A percentile compares a stretch with the other conserved stretches of the same genome.
Conservation (phyloP, 1,140 invertebrate genomes). For the Brachionus calyciflorus region DNA sequence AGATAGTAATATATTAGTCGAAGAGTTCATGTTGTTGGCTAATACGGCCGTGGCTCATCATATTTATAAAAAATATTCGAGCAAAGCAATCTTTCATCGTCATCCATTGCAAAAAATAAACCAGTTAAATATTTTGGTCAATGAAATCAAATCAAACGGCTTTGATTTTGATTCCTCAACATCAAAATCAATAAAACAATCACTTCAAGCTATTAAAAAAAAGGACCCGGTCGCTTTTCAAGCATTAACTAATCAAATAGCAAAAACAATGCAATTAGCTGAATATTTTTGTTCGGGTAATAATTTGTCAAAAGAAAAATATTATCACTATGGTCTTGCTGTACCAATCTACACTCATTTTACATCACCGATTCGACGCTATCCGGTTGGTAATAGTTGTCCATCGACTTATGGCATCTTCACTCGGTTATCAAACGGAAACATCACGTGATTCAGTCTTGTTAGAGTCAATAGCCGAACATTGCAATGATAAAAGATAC, state of each 20-base stretch:
- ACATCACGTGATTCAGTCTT: too few species aligned
- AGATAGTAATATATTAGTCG: slow-evolving; percentile 72
- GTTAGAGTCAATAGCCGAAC: too few species aligned
- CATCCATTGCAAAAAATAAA: slow-evolving; percentile 73
- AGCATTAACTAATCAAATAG: slow-evolving; percentile 75
- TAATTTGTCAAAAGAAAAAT: slow-evolving; percentile 63
- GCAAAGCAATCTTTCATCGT: slow-evolving; percentile 72
- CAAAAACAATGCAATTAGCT: slow-evolving; percentile 76
- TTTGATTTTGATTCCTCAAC: slow-evolving; percentile 46
- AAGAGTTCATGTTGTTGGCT: slow-evolving; percentile 90
- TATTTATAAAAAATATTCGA: slow-evolving; percentile 70
- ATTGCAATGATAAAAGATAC: too few species aligned
- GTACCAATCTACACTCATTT: slow-evolving; percentile 89
- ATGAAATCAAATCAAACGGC: slow-evolving; percentile 63
- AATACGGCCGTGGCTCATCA: slow-evolving; percentile 81
- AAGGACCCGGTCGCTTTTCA: slow-evolving; percentile 51
- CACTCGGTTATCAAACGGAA: too few species aligned
- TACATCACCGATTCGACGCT: slow-evolving; percentile 88
- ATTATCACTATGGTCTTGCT: slow-evolving; percentile 79
- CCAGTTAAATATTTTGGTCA: slow-evolving; percentile 67
- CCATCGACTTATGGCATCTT: slow-evolving; percentile 68
- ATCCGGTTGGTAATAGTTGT: slow-evolving; percentile 87
- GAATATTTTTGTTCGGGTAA: slow-evolving; percentile 65
- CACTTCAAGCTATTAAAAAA: not conserved
- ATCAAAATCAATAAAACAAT: slow-evolving; percentile 46